Conservation (phyloP, 2,888 invertebrate species). For the Caenorhabditis uteleia region DNA sequence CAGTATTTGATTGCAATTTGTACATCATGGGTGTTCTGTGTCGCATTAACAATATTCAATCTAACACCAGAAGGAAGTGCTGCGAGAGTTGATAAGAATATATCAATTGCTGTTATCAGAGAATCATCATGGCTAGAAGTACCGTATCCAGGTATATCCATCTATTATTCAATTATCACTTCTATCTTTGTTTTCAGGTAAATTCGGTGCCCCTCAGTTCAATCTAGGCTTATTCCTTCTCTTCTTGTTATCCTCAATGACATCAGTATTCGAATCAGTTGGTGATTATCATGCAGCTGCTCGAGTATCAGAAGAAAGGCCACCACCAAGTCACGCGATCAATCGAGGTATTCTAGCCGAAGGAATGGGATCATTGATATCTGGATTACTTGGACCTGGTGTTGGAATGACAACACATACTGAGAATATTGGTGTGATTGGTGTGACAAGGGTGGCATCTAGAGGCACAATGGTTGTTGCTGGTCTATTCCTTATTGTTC, state of each 20-base stretch:
- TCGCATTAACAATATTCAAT: slow-evolving; percentile 60
- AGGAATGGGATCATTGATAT: slow-evolving; percentile 78
- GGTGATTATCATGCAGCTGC: slow-evolving; percentile 88
- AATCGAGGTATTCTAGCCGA: slow-evolving; percentile 86
- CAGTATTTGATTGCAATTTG: slow-evolving; percentile 66
- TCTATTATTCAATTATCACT: not conserved
- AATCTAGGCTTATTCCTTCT: slow-evolving; percentile 60
- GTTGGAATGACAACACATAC: slow-evolving; percentile 89
- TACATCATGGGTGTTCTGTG: slow-evolving; percentile 66
- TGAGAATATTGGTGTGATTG: slow-evolving; percentile 88
- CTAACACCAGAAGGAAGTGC: slow-evolving; percentile 53
- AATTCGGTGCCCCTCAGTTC: slow-evolving; percentile 63
- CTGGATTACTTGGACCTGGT: slow-evolving; percentile 85
- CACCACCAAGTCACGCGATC: slow-evolving; percentile 85
- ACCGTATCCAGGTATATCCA: slow-evolving; percentile 59
- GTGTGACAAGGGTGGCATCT: slow-evolving; percentile 80
- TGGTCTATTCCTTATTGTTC: slow-evolving; percentile 71
- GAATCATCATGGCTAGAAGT: slow-evolving; percentile 60
- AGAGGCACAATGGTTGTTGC: slow-evolving; percentile 71
- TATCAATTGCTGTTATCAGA: slow-evolving; percentile 53
- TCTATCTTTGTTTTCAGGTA: too few relatives aligned
- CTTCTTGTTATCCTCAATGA: slow-evolving; percentile 66
- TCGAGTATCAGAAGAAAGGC: slow-evolving; percentile 77
- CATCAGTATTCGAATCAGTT: slow-evolving; percentile 66
- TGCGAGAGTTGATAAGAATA: slow-evolving; percentile 64